Base-by-base conservation (phyloP, 1,140 invertebrate species). In the Tetraneura akinire region DNA sequence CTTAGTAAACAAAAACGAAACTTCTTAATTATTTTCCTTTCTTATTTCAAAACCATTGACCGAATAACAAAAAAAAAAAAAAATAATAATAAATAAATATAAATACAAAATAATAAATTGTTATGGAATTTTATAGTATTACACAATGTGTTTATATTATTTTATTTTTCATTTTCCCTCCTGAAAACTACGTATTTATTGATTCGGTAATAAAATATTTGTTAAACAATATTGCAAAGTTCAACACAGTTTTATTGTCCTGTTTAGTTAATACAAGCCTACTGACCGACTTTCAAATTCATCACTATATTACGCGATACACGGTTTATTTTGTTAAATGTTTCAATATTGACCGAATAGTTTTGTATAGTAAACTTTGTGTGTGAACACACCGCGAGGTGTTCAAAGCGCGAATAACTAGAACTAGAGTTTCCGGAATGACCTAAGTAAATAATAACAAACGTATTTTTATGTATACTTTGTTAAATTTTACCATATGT, bases 1-100 rank as follows among this genome's bases (percentile, higher is more conserved):
- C 45, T 49, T 51, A 49, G 26, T 51, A 71, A 71, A 71, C 29
- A 71, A 49, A 47, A 71, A 71, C 23, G 29, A 71, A 71, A 71
- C 68, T 71, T 51, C 47, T 71, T 29, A 71, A 71, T 71, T 71
- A 71, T 71, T 71, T 71, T 51, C 45, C 23, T 71, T 23, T 18
- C 1, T 70, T 26, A 6, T 45, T 16, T 47, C 21, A 8, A 18
- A 10, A 45, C 21, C 64, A 18, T 47, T 68, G 42, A 68, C n/a
- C 21, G 64, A 6, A n/a, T 68, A 49, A 70, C n/a, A n/a, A n/a
- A n/a, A n/a, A n/a, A n/a, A n/a, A n/a, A n/a, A n/a, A n/a, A n/a
- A n/a, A n/a, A n/a, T n/a, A n/a, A n/a, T n/a, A n/a, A n/a, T n/a
- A n/a, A n/a, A n/a, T n/a, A n/a, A n/a, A n/a, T n/a, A n/a, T n/a